These are phyloP conservation scores for Myiozetetes cayanensis DNA, from an alignment of 2,113 vertebrate genomes.

Conservation along the genomic window DNA sequence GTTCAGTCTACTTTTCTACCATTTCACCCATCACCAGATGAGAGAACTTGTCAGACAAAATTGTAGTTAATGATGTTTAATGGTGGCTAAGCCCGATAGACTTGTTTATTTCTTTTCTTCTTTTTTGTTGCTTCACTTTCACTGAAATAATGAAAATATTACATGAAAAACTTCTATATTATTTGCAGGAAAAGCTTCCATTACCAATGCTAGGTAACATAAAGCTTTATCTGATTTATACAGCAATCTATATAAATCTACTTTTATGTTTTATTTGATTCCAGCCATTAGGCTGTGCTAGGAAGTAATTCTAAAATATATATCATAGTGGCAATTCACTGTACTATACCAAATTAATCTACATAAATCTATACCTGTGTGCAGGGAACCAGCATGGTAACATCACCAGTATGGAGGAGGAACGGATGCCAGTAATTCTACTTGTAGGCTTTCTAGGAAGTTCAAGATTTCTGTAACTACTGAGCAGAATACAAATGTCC, in stretches of 20 bases:
- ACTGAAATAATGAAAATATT: constrained; percentile 73
- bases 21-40: constrained; percentile 68
- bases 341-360: constrained; percentile 72
- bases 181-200: constrained; percentile 66
- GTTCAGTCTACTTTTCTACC: constrained; percentile 63
- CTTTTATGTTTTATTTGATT: constrained; percentile 80
- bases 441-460: constrained; percentile 48
- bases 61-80: constrained; percentile 74
- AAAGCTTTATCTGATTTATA: constrained; percentile 77
- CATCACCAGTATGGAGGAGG: constrained; percentile 37
- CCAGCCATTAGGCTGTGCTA: constrained; percentile 73
- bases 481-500: constrained; percentile 20
- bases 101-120: constrained; percentile 57
- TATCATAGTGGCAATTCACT: constrained; percentile 66
- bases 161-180: constrained; percentile 61
- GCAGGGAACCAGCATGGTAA: constrained; percentile 36
- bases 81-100: constrained; percentile 54
- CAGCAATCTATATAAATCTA: constrained; percentile 76
- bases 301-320: constrained; percentile 74
- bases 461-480: constrained; percentile 3
- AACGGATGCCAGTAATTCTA: constrained; percentile 37
- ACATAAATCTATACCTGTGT: constrained; percentile 71
- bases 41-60: constrained; percentile 72
- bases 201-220: constrained; percentile 58
- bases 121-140: constrained; percentile 67